Percentiles rank a stretch among this genome's conserved stretches.
These are phyloP conservation scores for Patella depressa DNA, from an alignment of 2,888 invertebrate species.

Conservation along the genomic window DNA sequence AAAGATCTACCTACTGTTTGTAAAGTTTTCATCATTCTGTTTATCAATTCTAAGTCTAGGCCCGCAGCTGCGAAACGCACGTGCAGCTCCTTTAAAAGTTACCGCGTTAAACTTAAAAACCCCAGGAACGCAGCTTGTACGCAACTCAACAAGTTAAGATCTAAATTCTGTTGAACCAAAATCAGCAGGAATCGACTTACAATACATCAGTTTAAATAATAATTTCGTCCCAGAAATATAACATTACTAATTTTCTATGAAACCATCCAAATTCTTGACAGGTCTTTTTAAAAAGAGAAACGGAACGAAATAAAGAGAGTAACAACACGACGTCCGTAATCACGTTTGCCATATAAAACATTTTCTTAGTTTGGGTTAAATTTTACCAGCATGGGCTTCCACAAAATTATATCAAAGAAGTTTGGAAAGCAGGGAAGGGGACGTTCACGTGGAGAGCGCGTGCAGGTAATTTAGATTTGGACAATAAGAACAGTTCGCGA, in stretches of 20 bases:
- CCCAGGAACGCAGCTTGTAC: not conserved
- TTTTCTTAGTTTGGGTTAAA: not conserved
- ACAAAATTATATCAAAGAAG: slow-evolving; percentile 6
- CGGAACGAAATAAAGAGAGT: not conserved
- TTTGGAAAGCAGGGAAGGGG: not conserved
- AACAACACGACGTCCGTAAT: slow-evolving; percentile 5
- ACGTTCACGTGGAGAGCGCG: slow-evolving; percentile 7
- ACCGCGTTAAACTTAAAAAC: not conserved
- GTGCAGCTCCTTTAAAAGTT: slow-evolving; percentile 1
- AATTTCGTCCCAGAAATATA: not conserved
- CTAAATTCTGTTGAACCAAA: slow-evolving; percentile 4
- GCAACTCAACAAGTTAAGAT: slow-evolving; percentile 4
- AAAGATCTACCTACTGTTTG: not conserved
- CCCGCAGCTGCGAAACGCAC: slow-evolving; percentile 6
- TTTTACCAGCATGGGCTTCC: slow-evolving; percentile 4
- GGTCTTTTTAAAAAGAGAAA: slow-evolving; percentile 2
- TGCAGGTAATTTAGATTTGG: not conserved
- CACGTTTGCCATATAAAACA: not conserved
- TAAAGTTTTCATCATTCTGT: not conserved
- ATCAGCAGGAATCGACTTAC: slow-evolving; percentile 3
- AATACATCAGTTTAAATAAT: slow-evolving; percentile 7
- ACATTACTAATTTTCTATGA: not conserved
- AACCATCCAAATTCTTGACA: slow-evolving; percentile 9
- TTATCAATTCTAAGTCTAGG: not conserved
- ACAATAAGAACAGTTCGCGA: not conserved